Conservation (phyloP, 2,797 vertebrate genomes). For the Pipistrellus kuhlii region DNA sequence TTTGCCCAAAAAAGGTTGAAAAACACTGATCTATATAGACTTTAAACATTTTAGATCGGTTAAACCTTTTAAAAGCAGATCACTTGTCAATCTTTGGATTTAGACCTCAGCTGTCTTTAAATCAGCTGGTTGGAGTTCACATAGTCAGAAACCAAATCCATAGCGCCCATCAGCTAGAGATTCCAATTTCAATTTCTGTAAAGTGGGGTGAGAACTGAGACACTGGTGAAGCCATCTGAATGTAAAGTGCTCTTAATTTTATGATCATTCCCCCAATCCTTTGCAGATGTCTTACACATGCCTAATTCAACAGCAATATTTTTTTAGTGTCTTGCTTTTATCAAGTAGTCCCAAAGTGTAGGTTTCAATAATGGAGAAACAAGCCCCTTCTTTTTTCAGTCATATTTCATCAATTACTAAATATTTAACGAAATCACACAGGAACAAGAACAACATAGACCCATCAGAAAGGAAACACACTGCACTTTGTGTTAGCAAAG, state of each 20-base stretch:
- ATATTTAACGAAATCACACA: slow-evolving; percentile 57
- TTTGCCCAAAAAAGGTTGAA: too few species aligned
- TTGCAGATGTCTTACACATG: slow-evolving; percentile 6
- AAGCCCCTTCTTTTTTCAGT: neutral
- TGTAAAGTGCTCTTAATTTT: slow-evolving; percentile 57
- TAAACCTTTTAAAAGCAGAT: neutral
- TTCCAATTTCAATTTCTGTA: slow-evolving; percentile 52
- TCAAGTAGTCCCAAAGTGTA: neutral
- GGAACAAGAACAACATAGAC: neutral
- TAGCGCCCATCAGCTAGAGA: neutral
- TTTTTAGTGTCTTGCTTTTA: neutral
- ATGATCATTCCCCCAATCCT: neutral
- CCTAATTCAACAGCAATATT: slow-evolving; percentile 7
- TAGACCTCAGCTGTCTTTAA: neutral
- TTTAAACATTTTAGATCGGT: neutral
- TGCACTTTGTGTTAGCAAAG: neutral
- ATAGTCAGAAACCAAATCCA: neutral
- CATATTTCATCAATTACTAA: slow-evolving; percentile 36
- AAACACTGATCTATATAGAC: neutral
- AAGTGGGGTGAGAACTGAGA: slow-evolving; percentile 32
- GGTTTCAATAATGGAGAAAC: neutral
- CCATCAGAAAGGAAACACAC: neutral
- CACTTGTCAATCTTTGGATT: neutral
- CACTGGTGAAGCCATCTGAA: slow-evolving; percentile 37
- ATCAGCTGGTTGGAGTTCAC: slow-evolving; percentile 21